These are phyloP conservation scores for Hololepta plana DNA, from an alignment of 2,888 invertebrate species.

Conservation along the genomic window DNA sequence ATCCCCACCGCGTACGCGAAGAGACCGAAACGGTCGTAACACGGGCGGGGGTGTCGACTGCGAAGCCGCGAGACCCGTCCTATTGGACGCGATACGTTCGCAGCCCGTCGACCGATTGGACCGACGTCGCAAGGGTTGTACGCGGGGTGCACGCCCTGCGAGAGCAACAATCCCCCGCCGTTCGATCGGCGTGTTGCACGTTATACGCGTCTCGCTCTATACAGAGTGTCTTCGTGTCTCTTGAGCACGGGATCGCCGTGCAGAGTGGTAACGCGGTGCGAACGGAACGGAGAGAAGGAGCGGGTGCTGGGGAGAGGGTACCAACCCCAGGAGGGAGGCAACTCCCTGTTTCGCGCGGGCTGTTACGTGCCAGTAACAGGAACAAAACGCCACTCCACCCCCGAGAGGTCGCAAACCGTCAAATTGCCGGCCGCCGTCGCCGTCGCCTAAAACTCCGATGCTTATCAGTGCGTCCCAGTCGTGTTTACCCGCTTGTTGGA, in stretches of 20 bases:
- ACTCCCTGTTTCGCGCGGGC: constrained; percentile 14
- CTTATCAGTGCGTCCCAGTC: constrained; percentile 26
- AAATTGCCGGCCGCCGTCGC: constrained; percentile 18
- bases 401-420: constrained; percentile 20
- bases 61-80: neutral
- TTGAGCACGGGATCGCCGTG: no score
- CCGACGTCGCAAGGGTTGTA: no score
- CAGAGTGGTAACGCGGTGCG: no score
- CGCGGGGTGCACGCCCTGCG: no score
- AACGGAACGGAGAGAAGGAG: no score
- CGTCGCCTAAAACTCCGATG: constrained; percentile 18
- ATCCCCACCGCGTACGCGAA: constrained; percentile 13
- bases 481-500: constrained; percentile 24
- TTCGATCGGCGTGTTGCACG: no score
- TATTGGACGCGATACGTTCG: constrained; percentile 1
- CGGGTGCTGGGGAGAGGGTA: constrained; percentile 15
- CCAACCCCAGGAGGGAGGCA: constrained; percentile 25
- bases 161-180: no score
- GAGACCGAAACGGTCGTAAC: no score
- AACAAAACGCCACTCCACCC: constrained; percentile 17
- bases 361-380: constrained; percentile 13
- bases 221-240: no score
- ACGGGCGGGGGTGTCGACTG: no score
- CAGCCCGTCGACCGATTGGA: no score
- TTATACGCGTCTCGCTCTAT: no score